phyloP scores from a whole-genome alignment of 2,888 invertebrate species.

The Acleris emargana region DNA sequence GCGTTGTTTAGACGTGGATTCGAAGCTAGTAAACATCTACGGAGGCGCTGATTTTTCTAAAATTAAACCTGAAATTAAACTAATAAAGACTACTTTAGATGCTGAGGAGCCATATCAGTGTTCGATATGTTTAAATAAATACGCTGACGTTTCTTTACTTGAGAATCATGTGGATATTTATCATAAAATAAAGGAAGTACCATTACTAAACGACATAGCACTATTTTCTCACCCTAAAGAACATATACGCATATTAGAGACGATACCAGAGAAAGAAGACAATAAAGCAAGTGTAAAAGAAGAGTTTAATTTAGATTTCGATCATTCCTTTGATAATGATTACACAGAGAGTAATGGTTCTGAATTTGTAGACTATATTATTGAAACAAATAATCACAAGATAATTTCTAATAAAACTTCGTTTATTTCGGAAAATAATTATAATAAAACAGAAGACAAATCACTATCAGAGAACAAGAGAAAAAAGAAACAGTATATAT shows the following conservation, averaged over 20 bases:
- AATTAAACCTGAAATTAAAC: constrained; percentile 35
- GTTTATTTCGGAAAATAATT: not conserved
- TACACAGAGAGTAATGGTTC: constrained; percentile 43
- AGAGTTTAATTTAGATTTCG: constrained; percentile 34
- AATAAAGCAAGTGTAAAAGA: constrained; percentile 31
- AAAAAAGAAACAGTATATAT: constrained; percentile 35
- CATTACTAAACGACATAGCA: constrained; percentile 35
- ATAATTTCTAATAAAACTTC: not conserved
- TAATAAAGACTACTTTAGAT: constrained; percentile 18
- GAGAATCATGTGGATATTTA: constrained; percentile 41
- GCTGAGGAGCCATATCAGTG: constrained; percentile 41
- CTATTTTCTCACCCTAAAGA: constrained; percentile 27
- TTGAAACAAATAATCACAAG: constrained; percentile 2
- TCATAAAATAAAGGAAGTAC: constrained; percentile 34
- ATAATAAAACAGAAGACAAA: constrained; percentile 20
- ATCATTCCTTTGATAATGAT: constrained; percentile 29
- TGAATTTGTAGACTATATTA: constrained; percentile 34
- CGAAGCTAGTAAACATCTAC: constrained; percentile 53
- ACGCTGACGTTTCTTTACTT: constrained; percentile 37
- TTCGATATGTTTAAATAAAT: constrained; percentile 43
- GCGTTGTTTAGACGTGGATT: constrained; percentile 64
- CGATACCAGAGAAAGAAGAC: constrained; percentile 32
- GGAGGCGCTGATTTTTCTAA: constrained; percentile 30
- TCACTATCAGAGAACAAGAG: constrained; percentile 22
- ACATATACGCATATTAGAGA: constrained; percentile 23